Conservation (phyloP, 2,888 invertebrate genomes). For the Sinentomon sp. region DNA sequence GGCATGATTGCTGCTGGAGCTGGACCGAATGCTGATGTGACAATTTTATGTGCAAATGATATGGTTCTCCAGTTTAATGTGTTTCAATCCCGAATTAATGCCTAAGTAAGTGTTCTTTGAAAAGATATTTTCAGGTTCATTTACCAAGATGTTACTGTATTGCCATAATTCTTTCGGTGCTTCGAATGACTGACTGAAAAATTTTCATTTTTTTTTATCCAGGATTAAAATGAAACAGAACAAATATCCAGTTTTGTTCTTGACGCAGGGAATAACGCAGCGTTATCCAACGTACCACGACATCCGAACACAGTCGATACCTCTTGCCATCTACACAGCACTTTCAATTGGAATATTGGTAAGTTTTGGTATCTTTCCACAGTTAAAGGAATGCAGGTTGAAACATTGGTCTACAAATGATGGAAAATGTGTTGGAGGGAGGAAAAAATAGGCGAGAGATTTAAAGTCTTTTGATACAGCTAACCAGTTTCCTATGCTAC, state of each 20-base stretch:
- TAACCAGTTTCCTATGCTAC: too few relatives aligned
- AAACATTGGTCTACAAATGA: background rate
- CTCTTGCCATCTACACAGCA: constrained; percentile 55
- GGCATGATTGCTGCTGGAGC: too few relatives aligned
- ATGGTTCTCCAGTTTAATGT: too few relatives aligned
- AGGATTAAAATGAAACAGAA: constrained; percentile 76
- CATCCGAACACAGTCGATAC: constrained; percentile 48
- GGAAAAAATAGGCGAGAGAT: too few relatives aligned
- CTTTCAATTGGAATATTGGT: constrained; percentile 46
- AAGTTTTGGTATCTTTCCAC: constrained; percentile 13
- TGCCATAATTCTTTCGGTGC: too few relatives aligned
- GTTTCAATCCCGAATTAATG: too few relatives aligned
- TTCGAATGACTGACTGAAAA: background rate
- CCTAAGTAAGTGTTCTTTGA: too few relatives aligned
- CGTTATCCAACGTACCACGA: constrained; percentile 58
- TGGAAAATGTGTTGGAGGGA: too few relatives aligned
- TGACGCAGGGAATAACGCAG: constrained; percentile 46
- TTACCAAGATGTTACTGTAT: too few relatives aligned
- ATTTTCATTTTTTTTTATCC: constrained; percentile 11
- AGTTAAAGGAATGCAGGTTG: background rate
- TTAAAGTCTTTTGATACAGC: background rate
- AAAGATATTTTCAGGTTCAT: too few relatives aligned
- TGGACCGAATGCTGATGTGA: too few relatives aligned
- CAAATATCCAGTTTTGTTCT: constrained; percentile 81
- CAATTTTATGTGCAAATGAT: too few relatives aligned